Base-by-base conservation (phyloP, 1,140 invertebrate genomes). In the Ridgeia piscesae region DNA sequence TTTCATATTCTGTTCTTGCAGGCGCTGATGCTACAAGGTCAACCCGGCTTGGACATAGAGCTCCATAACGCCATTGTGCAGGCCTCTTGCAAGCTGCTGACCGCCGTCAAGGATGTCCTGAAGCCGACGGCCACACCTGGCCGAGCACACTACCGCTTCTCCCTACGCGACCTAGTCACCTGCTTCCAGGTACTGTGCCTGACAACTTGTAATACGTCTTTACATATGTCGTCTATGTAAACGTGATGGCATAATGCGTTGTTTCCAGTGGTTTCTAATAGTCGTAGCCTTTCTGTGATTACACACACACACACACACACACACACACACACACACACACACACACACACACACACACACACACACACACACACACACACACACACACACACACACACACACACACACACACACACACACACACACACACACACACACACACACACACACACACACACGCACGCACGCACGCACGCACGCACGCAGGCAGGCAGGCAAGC, bases 111-210 rank as follows among this genome's bases (percentile, higher is more conserved):
- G 93, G 93, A 93, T 91, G 95, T 95, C 9, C 94, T 96, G 2
- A 94, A 94, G 92, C 95, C 94, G 21, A 95, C 94, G 35, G 94
- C 95, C 14, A 95, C 95, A 93, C 94, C 95, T 33, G 96, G 96
- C 4, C 93, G 95, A 93, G 93, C 94, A 88, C 95, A 96, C 93
- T 96, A 96, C 93, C 93, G 96, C 11, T 96, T 96, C 92, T 95
- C 95, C 48, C 93, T 96, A n/a, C 95, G 95, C 91, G 95, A 95
- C 93, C 93, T 96, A 33, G 94, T 94, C 33, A 95, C 94, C n/a
- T 95, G 95, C 91, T 95, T 96, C 94, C 95, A 96, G 95, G 95
- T 96, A 93, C 92, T 77, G 33, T 88, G 42, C n/a, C n/a, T n/a
- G n/a, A n/a, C n/a, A n/a, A n/a, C n/a, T n/a, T n/a, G n/a, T n/a